Base-by-base conservation (phyloP, 2,888 invertebrate species). In the Ecliptopera silaceata region DNA sequence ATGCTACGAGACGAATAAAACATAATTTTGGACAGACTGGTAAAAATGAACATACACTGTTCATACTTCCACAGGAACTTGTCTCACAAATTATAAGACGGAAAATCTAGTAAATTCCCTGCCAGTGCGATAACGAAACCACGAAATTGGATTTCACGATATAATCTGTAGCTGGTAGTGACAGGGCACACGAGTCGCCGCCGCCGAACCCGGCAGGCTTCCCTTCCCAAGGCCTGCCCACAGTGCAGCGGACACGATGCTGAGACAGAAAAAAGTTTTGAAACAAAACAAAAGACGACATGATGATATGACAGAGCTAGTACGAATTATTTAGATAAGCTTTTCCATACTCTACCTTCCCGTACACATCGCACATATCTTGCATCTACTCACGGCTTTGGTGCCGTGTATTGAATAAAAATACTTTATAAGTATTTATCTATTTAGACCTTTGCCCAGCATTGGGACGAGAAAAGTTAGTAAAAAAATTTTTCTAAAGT, bases 91-190 rank as follows among this genome's bases (percentile, higher is more conserved):
- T 80, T 79, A 79, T 77, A 41, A 18, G n/a, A 48, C 31, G n/a
- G 39, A 48, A 77, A 80, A 84, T 84, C 79, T 83, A 82, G 82
- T 80, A 77, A 85, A 86, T 87, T 86, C 82, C 81, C 84, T 77
- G 74, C 68, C 71, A 74, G 71, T 66, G 76, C 85, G 88, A 90
- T 88, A 88, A 86, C 86, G 84, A 87, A 88, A 88, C 88, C 87
- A 83, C 89, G 85, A 88, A 90, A 91, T 91, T 91, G 90, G 89
- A 89, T 91, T 91, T 81, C 72, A 77, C 85, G 90, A 91, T 91
- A 86, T 84, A 86, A 91, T 91, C 90, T 86, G 71, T 72, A 75
- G 74, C 79, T 85, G 84, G 74, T 74, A 74, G 80, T 85, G 86
- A 86, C 85, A 84, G 77, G 77, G 75, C 70, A 57, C 66, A 74